Base-by-base conservation (phyloP, 2,797 vertebrate genomes). In the Ceryle rudis region DNA sequence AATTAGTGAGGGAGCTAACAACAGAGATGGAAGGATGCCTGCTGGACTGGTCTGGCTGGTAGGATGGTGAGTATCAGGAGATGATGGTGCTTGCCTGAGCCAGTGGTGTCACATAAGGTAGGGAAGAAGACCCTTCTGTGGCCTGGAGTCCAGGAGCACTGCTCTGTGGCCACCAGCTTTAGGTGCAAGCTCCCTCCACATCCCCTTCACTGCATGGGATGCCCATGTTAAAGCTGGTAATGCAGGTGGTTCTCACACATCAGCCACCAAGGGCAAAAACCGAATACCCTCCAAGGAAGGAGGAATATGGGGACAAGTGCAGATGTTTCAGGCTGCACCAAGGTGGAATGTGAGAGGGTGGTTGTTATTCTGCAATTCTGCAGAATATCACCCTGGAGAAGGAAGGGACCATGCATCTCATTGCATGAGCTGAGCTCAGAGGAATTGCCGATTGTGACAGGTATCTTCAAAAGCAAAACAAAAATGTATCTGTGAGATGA, bases 191-290 rank as follows among this genome's bases (percentile, higher is more conserved):
- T 65, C 16, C 17, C 5, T 89, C 5, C 25, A 11, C 10, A 3
- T 54, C 31, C 49, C 21, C 60, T 20, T 46, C 11, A 6, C 31
- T 0, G 0, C 0, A 0, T 5, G 11, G 25, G 28, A 35, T 16
- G 4, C 46, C 75, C 35, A 16, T 4, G 8, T 33, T 51, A 39
- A 69, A 65, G 28, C 41, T 4, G 6, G 28, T 26, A 31, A 15
- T 0, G 1, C 26, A 37, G 22, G 11, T 49, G n/a, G 18, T 90
- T 42, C 25, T 73, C 11, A 4, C 21, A 16, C 16, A 8, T 4
- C 1, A 6, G 10, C 20, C 5, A 2, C 21, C 21, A 18, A 58
- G 47, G 31, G 7, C 44, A 57, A 0, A 2, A 64, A 54, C 11
- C 1, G 2, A 31, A 12, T 6, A 10, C 5, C 9, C 28, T 41